These are phyloP conservation scores for Lepisosteus osseus DNA, from an alignment of 2,113 vertebrate species.

Conservation along the genomic window DNA sequence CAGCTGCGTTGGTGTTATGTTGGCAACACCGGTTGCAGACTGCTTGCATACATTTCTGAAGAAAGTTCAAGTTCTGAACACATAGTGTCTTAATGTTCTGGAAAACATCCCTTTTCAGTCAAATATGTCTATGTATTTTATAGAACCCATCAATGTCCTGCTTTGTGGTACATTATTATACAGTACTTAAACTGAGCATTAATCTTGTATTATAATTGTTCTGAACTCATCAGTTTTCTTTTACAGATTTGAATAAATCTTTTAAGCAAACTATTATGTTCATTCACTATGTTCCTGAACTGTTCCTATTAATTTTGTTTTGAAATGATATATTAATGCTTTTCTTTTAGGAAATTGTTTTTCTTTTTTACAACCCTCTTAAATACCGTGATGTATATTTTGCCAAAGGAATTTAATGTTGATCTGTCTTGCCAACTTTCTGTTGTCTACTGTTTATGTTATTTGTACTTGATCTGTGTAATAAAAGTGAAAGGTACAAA, in stretches of 20 bases:
- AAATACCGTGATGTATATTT: conserved; percentile 75
- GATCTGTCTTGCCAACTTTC: conserved; percentile 65
- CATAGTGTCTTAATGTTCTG: conserved; percentile 36
- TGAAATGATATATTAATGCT: conserved; percentile 16
- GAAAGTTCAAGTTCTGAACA: conserved; percentile 27
- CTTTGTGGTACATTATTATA: conserved; percentile 32
- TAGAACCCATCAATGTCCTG: conserved; percentile 32
- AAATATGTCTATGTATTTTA: conserved; percentile 31
- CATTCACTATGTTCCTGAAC: conserved; percentile 23
- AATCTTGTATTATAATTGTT: too few relatives aligned
- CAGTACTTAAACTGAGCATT: too few relatives aligned
- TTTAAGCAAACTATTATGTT: conserved; percentile 18
- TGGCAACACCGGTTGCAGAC: conserved; percentile 22
- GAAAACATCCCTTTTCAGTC: conserved; percentile 38
- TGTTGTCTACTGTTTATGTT: background rate
- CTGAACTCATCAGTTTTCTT: background rate
- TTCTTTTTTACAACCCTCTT: conserved; percentile 77
- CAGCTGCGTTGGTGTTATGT: background rate
- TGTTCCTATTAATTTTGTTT: conserved; percentile 42
- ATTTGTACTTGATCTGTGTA: background rate
- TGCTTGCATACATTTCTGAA: background rate
- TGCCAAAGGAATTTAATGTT: conserved; percentile 79
- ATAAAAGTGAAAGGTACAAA: too few relatives aligned
- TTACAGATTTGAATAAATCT: conserved; percentile 26
- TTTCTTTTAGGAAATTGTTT: conserved; percentile 30